Base-by-base conservation (phyloP, 1,140 invertebrate species). In the Hyles vespertilio region DNA sequence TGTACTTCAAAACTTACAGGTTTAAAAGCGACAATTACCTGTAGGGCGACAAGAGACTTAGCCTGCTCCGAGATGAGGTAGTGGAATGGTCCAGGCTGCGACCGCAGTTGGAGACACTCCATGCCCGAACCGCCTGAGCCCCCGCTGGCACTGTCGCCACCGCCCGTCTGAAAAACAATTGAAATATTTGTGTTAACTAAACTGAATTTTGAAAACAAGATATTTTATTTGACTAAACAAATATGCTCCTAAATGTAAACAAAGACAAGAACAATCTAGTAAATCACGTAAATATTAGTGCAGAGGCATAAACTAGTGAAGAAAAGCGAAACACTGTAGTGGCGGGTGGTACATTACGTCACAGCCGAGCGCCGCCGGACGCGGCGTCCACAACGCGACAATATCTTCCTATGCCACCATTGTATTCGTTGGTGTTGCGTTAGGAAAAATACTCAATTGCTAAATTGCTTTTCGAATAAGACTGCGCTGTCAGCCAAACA, bases 51-150 rank as follows among this genome's bases (percentile, higher is more conserved):
- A 79, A 95, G 86, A 46, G 94, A 95, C 87, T 95, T 95, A 71
- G 94, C 94, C 89, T 95, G 94, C 88, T 95, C 94, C 88, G 91
- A 94, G 81, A 95, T 94, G 81, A 95, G 91, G 83, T 94, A 95
- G 76, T 95, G 93, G 82, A 95, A 94, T 10, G 93, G 94, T 68
- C 88, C 82, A 67, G 89, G 86, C 79, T 91, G 87, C 43, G 91
- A 91, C 65, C 93, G 92, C 68, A 93, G 85, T 70, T 92, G 93
- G 87, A 94, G 90, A 83, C 93, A 94, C 84, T 94, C 93, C 92
- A 94, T 94, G 84, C 92, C 93, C 87, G 89, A 89, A 63, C 89
- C 91, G 74, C 89, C 90, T 62, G 88, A 90, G 58, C 89, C 91
- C 40, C 91, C 91, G 76, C 90, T 91, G 58, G 87, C 89, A 65